Evolutionary conservation across 2,888 invertebrate species (phyloP).

Genomic region (Furcula furcula): DNA sequence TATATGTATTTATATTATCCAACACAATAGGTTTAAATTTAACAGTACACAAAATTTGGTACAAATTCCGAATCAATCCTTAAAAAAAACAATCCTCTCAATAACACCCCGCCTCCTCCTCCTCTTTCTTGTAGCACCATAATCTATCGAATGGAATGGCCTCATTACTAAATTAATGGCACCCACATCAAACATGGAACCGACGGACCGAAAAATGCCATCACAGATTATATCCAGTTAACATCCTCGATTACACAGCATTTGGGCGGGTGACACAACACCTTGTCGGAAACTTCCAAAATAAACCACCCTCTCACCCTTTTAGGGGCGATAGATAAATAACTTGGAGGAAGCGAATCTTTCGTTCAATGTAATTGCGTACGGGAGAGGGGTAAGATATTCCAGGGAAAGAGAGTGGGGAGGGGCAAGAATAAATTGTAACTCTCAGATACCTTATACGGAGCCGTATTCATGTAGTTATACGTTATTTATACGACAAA

Average conservation of each 20-base stretch:
- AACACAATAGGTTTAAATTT: conserved; percentile 11
- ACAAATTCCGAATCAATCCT: too few relatives aligned
- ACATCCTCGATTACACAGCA: conserved; percentile 29
- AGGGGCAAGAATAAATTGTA: conserved; percentile 16
- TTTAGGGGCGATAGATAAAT: conserved; percentile 14
- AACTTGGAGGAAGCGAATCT: conserved; percentile 17
- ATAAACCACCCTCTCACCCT: conserved; percentile 12
- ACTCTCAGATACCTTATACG: too few relatives aligned
- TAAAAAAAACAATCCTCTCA: too few relatives aligned
- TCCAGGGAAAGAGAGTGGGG: not conserved
- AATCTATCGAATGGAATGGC: not conserved
- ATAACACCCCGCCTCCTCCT: too few relatives aligned
- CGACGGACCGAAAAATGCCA: conserved; percentile 40
- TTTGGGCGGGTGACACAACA: conserved; percentile 20
- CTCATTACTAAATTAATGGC: conserved; percentile 20
- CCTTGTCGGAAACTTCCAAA: conserved; percentile 13
- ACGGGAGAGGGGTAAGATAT: conserved; percentile 3
- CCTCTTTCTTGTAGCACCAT: too few relatives aligned
- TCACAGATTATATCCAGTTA: conserved; percentile 35
- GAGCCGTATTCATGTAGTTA: too few relatives aligned
- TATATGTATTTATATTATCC: too few relatives aligned
- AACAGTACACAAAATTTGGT: too few relatives aligned
- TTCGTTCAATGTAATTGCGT: conserved; percentile 23
- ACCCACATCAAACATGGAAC: conserved; percentile 18
- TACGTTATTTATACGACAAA: too few relatives aligned